Percentiles rank a stretch among this genome's conserved stretches.
phyloP scores from a whole-genome alignment of 2,888 invertebrate genomes.

The Eristalinus aeneus region DNA sequence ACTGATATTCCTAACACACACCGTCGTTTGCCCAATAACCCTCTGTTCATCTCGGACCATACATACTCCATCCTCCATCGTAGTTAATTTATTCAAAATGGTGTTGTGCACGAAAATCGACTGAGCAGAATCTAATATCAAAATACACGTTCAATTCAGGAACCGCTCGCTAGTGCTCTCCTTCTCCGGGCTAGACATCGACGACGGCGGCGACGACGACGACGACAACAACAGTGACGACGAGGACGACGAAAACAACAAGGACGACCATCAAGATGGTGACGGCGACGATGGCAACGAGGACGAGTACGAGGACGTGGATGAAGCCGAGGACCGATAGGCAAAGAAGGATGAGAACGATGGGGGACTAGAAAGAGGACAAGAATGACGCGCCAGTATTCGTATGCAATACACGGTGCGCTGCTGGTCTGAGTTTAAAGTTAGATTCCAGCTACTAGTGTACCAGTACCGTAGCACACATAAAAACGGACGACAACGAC shows the following conservation, averaged over 20 bases:
- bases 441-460: background rate
- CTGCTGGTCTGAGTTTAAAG: background rate
- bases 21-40: conserved; percentile 34
- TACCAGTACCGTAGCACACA: conserved; percentile 34
- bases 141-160: conserved; percentile 67
- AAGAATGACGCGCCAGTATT: conserved; percentile 25
- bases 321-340: background rate
- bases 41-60: conserved; percentile 21
- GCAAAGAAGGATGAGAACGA: background rate
- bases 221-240: background rate
- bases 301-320: background rate
- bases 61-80: conserved; percentile 31
- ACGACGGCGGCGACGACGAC: conserved; percentile 7
- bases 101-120: conserved; percentile 69
- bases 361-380: background rate
- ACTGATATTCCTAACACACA: background rate
- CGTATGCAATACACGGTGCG: conserved; percentile 42
- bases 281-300: background rate
- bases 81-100: conserved; percentile 71
- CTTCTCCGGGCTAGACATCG: conserved; percentile 26
- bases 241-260: background rate
- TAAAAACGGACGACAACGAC: conserved; percentile 55
- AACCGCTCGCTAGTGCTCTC: conserved; percentile 34
- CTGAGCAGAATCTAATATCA: conserved; percentile 71
- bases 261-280: background rate